A percentile compares a stretch with the other conserved stretches of the same genome.
Evolutionary conservation across 2,888 invertebrate species (phyloP).

Genomic region (Pachliopta kotzebuea): DNA sequence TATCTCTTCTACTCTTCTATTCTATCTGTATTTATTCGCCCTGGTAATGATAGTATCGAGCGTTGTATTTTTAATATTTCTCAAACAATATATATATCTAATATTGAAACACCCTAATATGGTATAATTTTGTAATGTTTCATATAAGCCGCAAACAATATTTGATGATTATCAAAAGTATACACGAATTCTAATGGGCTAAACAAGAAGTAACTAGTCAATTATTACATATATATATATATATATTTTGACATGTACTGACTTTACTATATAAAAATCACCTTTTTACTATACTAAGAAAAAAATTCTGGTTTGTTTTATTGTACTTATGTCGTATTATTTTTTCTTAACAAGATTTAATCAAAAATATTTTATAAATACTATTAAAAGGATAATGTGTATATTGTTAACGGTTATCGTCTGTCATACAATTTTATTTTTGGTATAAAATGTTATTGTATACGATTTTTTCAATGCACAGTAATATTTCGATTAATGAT

Average conservation of each 20-base stretch:
- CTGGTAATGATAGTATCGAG: background rate
- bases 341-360: background rate
- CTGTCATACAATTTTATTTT: background rate
- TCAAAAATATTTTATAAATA: background rate
- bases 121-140: no score
- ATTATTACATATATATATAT: background rate
- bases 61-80: background rate
- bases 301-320: background rate
- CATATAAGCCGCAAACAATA: background rate
- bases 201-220: background rate
- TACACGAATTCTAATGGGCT: background rate
- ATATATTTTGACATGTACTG: background rate
- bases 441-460: background rate
- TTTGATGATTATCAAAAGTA: background rate
- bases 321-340: background rate
- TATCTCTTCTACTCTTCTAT: background rate
- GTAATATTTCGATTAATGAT: constrained; percentile 26
- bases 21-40: background rate
- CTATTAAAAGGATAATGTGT: no score
- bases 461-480: constrained; percentile 34
- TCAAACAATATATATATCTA: no score
- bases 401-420: no score
- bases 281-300: background rate
- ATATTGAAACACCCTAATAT: no score
- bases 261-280: background rate